Conservation (phyloP, 1,140 invertebrate species). For the Pseudomyrmex gracilis region DNA sequence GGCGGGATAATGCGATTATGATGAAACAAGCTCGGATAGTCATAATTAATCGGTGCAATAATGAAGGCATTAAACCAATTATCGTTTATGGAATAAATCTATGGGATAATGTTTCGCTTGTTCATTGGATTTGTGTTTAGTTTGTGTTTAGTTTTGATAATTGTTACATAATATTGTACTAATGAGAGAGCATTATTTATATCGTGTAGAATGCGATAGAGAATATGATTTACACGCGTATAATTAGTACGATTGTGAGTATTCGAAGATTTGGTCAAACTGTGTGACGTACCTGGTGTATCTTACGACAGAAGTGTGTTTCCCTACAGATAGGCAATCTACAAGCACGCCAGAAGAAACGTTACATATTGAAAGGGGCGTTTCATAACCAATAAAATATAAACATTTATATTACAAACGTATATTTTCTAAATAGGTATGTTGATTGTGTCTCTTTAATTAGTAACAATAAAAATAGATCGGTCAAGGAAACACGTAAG, state of each 20-base stretch:
- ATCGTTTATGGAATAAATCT: constrained; percentile 45
- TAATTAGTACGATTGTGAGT: not conserved
- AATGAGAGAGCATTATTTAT: constrained; percentile 24
- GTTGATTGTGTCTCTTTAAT: too few relatives aligned
- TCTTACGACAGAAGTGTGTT: not conserved
- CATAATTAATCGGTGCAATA: constrained; percentile 50
- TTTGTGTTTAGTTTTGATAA: constrained; percentile 25
- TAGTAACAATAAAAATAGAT: too few relatives aligned
- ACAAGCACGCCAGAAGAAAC: constrained; percentile 7
- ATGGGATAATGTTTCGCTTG: constrained; percentile 1
- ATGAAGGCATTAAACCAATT: constrained; percentile 55
- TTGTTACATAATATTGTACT: constrained; percentile 15
- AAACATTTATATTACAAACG: not conserved
- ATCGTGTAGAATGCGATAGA: not conserved
- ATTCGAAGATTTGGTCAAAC: not conserved
- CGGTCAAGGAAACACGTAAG: too few relatives aligned
- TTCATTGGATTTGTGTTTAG: constrained; percentile 27
- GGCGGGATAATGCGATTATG: constrained; percentile 12
- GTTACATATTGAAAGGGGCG: constrained; percentile 9
- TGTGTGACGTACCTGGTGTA: not conserved
- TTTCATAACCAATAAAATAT: not conserved
- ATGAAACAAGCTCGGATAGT: constrained; percentile 44
- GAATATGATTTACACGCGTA: not conserved
- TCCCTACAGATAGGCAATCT: constrained; percentile 43
- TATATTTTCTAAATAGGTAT: too few relatives aligned